phyloP scores from a whole-genome alignment of 92 coral and sea anemone species.

The Porites evermanni region DNA sequence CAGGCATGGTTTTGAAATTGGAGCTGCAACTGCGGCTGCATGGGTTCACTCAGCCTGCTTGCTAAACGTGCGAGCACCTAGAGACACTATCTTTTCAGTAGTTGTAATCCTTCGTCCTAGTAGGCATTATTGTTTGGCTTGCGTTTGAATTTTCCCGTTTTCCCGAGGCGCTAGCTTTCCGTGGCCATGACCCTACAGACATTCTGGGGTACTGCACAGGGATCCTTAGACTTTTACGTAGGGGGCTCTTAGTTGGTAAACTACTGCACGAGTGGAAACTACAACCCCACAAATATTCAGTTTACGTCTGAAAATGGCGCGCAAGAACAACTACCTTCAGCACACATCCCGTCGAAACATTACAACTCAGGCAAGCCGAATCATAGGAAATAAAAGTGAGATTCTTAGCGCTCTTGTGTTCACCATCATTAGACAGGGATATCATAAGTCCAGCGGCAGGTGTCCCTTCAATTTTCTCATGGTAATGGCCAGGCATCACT shows the following conservation, averaged over 20 bases:
- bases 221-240: no score
- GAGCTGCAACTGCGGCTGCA: no score
- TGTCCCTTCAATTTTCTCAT: constrained; percentile 4
- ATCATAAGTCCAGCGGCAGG: constrained; percentile 13
- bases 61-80: background rate
- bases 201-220: no score
- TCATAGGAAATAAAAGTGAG: background rate
- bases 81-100: background rate
- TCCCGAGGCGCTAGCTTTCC: no score
- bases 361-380: constrained; percentile 19
- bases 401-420: no score
- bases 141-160: no score
- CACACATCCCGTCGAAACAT: background rate
- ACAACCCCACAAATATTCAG: background rate
- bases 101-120: no score
- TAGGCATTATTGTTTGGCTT: no score
- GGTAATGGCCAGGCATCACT: background rate
- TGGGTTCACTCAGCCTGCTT: background rate
- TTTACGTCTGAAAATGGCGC: background rate
- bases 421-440: no score
- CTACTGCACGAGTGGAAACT: background rate
- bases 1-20: background rate
- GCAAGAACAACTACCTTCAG: background rate
- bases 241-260: background rate
- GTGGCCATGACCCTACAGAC: no score